These are phyloP conservation scores for Phortica magna DNA, from an alignment of 2,888 invertebrate species.

Conservation along the genomic window DNA sequence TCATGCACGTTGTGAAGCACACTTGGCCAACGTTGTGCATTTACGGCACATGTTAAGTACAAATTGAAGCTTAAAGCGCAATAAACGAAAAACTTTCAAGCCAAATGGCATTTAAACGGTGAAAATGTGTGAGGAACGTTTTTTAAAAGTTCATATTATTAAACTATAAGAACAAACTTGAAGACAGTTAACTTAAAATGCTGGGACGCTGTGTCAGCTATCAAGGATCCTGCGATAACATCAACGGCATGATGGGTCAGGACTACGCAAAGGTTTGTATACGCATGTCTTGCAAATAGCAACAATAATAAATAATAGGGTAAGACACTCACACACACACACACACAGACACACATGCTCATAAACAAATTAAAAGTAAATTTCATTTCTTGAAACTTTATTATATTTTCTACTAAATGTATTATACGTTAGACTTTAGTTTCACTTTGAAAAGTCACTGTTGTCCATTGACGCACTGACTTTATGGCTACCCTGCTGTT, in stretches of 20 bases:
- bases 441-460: not conserved
- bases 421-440: not conserved
- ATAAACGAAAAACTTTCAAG: not conserved
- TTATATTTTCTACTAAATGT: not conserved
- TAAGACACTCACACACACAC: not conserved
- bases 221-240: conserved; percentile 89
- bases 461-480: not conserved
- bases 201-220: conserved; percentile 79
- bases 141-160: conserved; percentile 24
- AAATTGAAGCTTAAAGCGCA: not conserved
- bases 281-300: not conserved
- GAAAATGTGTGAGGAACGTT: conserved; percentile 20
- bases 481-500: conserved; percentile 22
- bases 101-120: conserved; percentile 53
- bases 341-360: not conserved
- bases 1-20: conserved; percentile 39
- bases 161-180: conserved; percentile 17
- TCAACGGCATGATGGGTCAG: conserved; percentile 80
- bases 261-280: conserved; percentile 83
- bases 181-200: conserved; percentile 61
- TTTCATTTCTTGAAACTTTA: conserved; percentile 2
- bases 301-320: not conserved
- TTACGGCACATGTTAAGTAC: conserved; percentile 11
- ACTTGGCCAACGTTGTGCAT: conserved; percentile 55
- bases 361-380: conserved; percentile 52